Conservation (phyloP, 2,888 invertebrate species). For the Drosophila anomalata region DNA sequence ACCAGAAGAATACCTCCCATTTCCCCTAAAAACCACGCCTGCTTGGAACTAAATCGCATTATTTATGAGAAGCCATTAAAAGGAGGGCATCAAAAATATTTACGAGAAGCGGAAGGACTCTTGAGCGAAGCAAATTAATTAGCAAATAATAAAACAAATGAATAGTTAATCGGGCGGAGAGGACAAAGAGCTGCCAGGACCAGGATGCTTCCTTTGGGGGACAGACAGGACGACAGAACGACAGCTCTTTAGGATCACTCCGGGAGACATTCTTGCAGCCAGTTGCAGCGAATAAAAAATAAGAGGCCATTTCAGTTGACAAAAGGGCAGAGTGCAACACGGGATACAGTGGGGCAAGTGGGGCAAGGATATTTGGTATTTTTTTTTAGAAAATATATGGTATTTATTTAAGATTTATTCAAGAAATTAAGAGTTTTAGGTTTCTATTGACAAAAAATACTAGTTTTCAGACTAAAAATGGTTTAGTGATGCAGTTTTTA, state of each 20-base stretch:
- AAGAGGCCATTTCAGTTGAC: constrained; percentile 4
- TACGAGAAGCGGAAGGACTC: neutral
- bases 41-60: neutral
- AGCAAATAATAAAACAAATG: constrained; percentile 16
- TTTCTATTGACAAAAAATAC: too few species aligned
- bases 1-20: too few species aligned
- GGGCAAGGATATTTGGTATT: too few species aligned
- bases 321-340: constrained; percentile 42
- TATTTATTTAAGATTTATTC: too few species aligned
- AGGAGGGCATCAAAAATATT: neutral
- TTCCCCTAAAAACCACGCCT: neutral
- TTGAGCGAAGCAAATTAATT: constrained; percentile 6
- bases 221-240: neutral
- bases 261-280: constrained; percentile 1
- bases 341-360: neutral
- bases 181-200: neutral
- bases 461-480: too few species aligned
- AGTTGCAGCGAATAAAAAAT: neutral
- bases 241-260: neutral
- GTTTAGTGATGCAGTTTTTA: too few species aligned
- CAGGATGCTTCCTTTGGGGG: neutral
- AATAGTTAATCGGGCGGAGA: neutral
- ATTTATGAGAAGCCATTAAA: neutral
- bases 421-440: too few species aligned
- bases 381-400: too few species aligned